phyloP scores from a whole-genome alignment of 2,888 invertebrate genomes.

The Lasioglossum pauxillum region DNA sequence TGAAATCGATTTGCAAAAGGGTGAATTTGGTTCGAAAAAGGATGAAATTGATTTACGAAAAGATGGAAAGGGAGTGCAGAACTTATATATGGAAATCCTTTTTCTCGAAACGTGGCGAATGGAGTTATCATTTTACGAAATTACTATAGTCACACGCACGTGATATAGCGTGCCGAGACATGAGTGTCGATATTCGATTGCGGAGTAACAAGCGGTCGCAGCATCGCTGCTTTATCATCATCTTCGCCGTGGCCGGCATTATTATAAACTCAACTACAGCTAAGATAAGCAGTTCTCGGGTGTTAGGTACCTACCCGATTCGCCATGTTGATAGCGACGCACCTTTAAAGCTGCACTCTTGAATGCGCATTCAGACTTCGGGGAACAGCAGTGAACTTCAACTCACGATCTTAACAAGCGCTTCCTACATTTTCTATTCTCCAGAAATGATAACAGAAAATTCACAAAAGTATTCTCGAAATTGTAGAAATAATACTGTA shows the following conservation, averaged over 20 bases:
- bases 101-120: not conserved
- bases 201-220: conserved; percentile 44
- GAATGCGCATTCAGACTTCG: conserved; percentile 26
- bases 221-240: conserved; percentile 56
- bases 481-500: too few species aligned
- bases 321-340: conserved; percentile 49
- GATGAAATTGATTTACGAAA: too few species aligned
- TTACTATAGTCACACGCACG: not conserved
- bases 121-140: conserved; percentile 13
- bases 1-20: too few species aligned
- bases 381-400: not conserved
- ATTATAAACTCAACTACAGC: conserved; percentile 50
- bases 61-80: too few species aligned
- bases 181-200: conserved; percentile 35
- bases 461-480: not conserved
- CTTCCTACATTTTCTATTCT: not conserved
- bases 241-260: conserved; percentile 45
- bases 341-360: conserved; percentile 41
- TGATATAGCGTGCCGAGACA: conserved; percentile 30
- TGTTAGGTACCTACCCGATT: conserved; percentile 40
- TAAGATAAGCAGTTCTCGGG: conserved; percentile 44
- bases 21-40: too few species aligned
- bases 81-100: not conserved
- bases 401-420: conserved; percentile 13
- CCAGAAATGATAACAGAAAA: not conserved